Evolutionary conservation across 2,113 vertebrate genomes (phyloP), one percentile per base, ranked within the genome.

Genomic region (Climacteris rufus): DNA sequence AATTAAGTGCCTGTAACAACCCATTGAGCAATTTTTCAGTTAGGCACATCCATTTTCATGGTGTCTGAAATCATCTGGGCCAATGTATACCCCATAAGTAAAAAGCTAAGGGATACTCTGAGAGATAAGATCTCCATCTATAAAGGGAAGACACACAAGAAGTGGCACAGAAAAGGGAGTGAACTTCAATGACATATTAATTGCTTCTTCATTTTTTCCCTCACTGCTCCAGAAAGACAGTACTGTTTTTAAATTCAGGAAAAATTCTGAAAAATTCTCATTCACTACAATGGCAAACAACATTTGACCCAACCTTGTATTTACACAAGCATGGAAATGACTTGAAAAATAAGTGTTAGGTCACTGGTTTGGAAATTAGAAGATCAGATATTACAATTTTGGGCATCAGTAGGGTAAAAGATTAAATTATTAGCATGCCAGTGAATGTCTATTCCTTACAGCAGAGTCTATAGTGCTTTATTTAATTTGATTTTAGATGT

Each of bases 21-120:
- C 40, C 61, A 86, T 20, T 83, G 87, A 93, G 63, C 91, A 91
- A 57, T 91, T 96, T 93, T 94, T 88, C 90, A 90, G 47, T 44
- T 95, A 94, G 27, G 31, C 45, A 50, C 30, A 28, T 61, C 31
- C 53, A 80, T 35, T 80, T 90, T 77, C 23, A 74, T 15, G 25
- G 6, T 77, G 33, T 68, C 50, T 89, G 64, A 88, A 92, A 83
- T 83, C 14, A 74, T 56, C 33, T 88, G 50, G 19, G 22, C 24
- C 28, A 53, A 76, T 17, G 22, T 37, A 50, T 11, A n/a, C 13
- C n/a, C 40, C n/a, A 22, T 30, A 61, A 90, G 12, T 31, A 74
- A 77, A 84, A 76, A 49, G 7, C 3, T 61, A 83, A 71, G 9
- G 7, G 20, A 53, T 84, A 17, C 7, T 87, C 28, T 78, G 17